phyloP scores from a whole-genome alignment of 2,113 vertebrate genomes.

The Myotis lucifugus region DNA sequence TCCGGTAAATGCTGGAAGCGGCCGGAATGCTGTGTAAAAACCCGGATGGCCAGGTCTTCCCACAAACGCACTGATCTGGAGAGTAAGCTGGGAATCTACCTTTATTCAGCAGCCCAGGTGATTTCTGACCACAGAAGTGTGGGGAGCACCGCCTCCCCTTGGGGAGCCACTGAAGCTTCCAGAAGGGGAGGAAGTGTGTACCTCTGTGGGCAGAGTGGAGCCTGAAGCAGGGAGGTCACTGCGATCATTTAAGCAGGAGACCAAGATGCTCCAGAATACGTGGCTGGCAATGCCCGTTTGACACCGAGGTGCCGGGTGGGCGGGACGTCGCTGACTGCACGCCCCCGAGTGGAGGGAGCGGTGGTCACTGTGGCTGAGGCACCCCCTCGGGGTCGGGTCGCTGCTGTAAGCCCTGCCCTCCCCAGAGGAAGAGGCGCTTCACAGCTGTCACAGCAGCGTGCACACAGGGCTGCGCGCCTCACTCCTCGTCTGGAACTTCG shows the following conservation, averaged over 20 bases:
- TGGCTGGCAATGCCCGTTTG: no score
- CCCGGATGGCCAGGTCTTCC: neutral
- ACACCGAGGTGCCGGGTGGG: no score
- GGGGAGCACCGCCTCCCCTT: neutral
- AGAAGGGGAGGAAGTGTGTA: neutral
- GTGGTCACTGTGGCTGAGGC: no score
- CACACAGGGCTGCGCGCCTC: no score
- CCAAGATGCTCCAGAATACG: neutral
- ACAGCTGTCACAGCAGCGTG: no score
- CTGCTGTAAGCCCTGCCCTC: no score
- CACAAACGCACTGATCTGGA: neutral
- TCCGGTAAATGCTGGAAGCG: neutral
- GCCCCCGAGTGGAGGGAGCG: no score
- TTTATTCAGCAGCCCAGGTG: neutral
- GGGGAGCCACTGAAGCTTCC: neutral
- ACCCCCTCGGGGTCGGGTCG: no score
- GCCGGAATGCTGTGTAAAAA: neutral
- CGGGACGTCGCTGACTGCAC: no score
- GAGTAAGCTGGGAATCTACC: neutral
- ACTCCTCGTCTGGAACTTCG: no score
- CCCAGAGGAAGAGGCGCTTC: no score
- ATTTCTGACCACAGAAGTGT: neutral
- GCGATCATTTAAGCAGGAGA: neutral
- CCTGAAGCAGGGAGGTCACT: neutral
- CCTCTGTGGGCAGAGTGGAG: neutral